Percentiles rank a stretch among this genome's conserved stretches.
Conservation (phyloP, 2,888 invertebrate species). For the Gonocerus acuteangulatus region DNA sequence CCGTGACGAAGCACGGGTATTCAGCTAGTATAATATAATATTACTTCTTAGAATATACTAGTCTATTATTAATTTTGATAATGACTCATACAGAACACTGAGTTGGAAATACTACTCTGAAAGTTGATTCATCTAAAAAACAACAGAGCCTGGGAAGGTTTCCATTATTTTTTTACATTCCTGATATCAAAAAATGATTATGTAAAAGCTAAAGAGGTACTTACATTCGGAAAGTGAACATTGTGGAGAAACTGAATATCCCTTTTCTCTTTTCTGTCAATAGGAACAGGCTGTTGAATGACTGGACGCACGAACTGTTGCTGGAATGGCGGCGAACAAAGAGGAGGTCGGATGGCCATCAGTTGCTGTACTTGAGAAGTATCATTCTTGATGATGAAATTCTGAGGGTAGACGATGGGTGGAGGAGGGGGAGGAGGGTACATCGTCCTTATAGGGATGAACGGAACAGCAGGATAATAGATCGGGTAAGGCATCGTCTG, state of each 20-base stretch:
- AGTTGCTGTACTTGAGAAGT: neutral
- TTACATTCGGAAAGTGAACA: conserved; percentile 49
- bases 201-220: too few species aligned
- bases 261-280: conserved; percentile 41
- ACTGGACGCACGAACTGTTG: conserved; percentile 11
- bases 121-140: too few species aligned
- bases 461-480: conserved; percentile 19
- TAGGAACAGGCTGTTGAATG: neutral
- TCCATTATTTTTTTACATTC: too few species aligned
- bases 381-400: conserved; percentile 22
- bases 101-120: too few species aligned
- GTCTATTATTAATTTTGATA: too few species aligned
- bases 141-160: too few species aligned
- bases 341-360: conserved; percentile 5
- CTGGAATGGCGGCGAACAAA: conserved; percentile 10
- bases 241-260: conserved; percentile 54
- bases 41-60: too few species aligned
- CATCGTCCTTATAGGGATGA: conserved; percentile 16
- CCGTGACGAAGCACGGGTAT: too few species aligned
- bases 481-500: conserved; percentile 9
- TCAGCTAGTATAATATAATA: too few species aligned
- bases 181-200: too few species aligned
- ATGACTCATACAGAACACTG: too few species aligned
- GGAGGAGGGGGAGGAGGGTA: conserved; percentile 26
- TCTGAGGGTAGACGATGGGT: conserved; percentile 18